Percentiles rank a stretch among this genome's conserved stretches.
phyloP scores from a whole-genome alignment of 2,113 vertebrate species.

The Gadus macrocephalus region DNA sequence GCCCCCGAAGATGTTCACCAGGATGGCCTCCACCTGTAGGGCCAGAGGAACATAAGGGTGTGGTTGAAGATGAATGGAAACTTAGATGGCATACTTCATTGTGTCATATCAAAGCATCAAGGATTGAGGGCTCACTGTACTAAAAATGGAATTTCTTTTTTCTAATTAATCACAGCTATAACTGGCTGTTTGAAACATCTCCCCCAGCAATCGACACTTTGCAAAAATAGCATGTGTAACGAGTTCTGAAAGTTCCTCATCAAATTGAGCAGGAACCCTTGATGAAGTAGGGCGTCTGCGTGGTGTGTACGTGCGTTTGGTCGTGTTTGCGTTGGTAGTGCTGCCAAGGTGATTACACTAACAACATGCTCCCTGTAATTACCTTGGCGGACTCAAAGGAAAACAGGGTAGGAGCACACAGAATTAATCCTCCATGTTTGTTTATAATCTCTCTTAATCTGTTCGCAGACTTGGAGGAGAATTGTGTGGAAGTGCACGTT shows the following conservation, averaged over 20 bases:
- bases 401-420: conserved; percentile 62
- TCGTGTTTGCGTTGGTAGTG: not conserved
- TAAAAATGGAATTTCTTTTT: too few species aligned
- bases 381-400: conserved; percentile 60
- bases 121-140: too few species aligned
- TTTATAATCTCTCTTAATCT: conserved; percentile 76
- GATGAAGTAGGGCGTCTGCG: not conserved
- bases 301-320: not conserved
- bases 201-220: too few species aligned
- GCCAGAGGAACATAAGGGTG: not conserved
- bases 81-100: too few species aligned
- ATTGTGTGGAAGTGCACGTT: conserved; percentile 34
- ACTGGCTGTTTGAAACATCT: too few species aligned
- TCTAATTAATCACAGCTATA: too few species aligned
- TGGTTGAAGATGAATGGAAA: not conserved
- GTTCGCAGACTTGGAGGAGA: conserved; percentile 58
- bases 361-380: conserved; percentile 64
- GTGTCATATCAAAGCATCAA: too few species aligned
- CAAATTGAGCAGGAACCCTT: conserved; percentile 33
- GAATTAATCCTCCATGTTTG: conserved; percentile 73
- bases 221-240: not conserved
- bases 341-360: conserved; percentile 43
- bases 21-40: conserved; percentile 90
- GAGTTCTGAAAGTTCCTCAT: conserved; percentile 30
- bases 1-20: conserved; percentile 97